phyloP scores from a whole-genome alignment of 1,140 invertebrate species.

The Pseudomyrmex concolor region DNA sequence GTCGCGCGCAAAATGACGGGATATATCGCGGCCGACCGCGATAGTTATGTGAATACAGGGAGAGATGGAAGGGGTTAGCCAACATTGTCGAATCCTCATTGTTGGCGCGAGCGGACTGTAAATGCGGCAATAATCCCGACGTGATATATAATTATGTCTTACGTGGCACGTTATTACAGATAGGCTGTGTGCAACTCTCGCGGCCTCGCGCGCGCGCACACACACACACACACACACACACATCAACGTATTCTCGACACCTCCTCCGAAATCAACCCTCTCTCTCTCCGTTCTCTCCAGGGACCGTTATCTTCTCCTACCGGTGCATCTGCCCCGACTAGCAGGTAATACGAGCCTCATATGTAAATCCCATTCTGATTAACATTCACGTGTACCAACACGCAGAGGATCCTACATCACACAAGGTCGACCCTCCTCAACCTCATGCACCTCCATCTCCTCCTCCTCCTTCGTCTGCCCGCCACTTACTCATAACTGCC shows the following conservation, averaged over 20 bases:
- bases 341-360: constrained; percentile 74
- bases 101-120: constrained; percentile 52
- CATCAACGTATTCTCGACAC: constrained; percentile 14
- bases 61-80: background rate
- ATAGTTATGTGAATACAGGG: constrained; percentile 35
- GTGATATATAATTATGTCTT: constrained; percentile 73
- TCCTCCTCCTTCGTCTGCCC: constrained; percentile 29
- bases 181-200: constrained; percentile 67
- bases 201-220: constrained; percentile 8
- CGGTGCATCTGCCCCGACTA: constrained; percentile 73
- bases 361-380: constrained; percentile 81
- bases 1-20: constrained; percentile 22
- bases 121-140: constrained; percentile 69
- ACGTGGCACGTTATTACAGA: constrained; percentile 71
- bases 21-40: constrained; percentile 29
- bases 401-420: constrained; percentile 67
- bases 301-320: constrained; percentile 76
- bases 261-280: background rate
- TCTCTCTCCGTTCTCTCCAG: constrained; percentile 57
- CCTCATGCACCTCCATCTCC: background rate
- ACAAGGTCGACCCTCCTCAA: constrained; percentile 32
- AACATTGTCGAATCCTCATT: constrained; percentile 68
- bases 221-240: constrained; percentile 8
- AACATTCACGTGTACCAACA: constrained; percentile 76
- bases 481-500: constrained; percentile 71